phyloP scores from a whole-genome alignment of 2,888 invertebrate species.

The Clanis bilineata region DNA sequence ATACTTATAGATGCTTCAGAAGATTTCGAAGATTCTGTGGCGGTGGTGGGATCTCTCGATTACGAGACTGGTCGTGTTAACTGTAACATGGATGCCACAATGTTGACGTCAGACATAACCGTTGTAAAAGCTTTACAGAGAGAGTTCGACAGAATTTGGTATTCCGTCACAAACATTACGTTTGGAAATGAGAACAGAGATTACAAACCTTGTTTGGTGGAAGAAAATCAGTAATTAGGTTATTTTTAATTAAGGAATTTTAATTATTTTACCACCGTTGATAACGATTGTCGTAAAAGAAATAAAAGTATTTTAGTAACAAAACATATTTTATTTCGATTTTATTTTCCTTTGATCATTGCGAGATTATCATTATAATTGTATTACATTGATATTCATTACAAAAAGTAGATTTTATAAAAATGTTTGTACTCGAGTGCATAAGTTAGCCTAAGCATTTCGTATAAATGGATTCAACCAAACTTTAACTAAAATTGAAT shows the following conservation, averaged over 20 bases:
- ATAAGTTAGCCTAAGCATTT: conserved; percentile 48
- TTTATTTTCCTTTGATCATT: conserved; percentile 53
- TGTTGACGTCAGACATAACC: conserved; percentile 50
- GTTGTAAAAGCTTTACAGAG: conserved; percentile 45
- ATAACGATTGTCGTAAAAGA: not conserved
- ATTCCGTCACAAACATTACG: conserved; percentile 20
- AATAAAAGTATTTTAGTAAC: conserved; percentile 40
- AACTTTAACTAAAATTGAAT: not conserved
- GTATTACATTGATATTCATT: conserved; percentile 39
- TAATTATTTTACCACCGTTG: conserved; percentile 1
- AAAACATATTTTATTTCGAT: conserved; percentile 74
- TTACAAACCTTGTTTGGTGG: conserved; percentile 15
- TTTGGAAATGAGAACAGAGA: conserved; percentile 18
- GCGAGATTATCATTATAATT: conserved; percentile 54
- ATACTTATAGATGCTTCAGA: conserved; percentile 51
- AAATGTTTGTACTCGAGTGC: conserved; percentile 76
- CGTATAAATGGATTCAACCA: conserved; percentile 1
- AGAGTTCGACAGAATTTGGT: conserved; percentile 64
- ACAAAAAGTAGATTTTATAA: conserved; percentile 44
- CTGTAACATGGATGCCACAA: conserved; percentile 48
- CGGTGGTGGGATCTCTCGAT: conserved; percentile 56
- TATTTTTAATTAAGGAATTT: conserved; percentile 16
- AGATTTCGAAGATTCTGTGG: conserved; percentile 42
- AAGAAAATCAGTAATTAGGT: conserved; percentile 14
- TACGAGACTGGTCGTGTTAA: conserved; percentile 47